Conservation (phyloP, 2,888 invertebrate genomes). For the Hermodice carunculata region DNA sequence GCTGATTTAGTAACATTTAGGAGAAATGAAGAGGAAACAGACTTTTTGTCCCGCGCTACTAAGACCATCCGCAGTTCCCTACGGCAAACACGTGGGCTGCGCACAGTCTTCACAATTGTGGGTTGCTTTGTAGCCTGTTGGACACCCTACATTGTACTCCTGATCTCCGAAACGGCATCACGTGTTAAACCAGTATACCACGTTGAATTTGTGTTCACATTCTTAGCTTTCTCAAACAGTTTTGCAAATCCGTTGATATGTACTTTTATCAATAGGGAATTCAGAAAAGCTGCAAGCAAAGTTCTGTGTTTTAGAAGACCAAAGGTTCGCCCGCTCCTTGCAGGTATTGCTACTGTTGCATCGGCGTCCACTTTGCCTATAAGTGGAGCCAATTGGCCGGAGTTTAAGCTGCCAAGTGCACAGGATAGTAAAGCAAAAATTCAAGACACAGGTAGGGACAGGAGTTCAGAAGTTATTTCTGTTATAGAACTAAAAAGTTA, state of each 20-base stretch:
- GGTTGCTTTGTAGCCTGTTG: conserved; percentile 3
- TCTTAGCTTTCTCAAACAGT: not conserved
- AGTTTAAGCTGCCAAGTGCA: no score
- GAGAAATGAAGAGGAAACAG: no score
- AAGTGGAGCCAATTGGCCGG: no score
- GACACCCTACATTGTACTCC: conserved; percentile 4
- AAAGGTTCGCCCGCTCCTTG: no score
- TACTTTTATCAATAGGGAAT: conserved; percentile 4
- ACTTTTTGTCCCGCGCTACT: not conserved
- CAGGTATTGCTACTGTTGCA: no score
- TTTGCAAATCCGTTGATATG: conserved; percentile 11
- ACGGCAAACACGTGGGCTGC: not conserved
- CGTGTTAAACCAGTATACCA: not conserved
- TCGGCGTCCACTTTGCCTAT: no score
- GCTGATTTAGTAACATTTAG: no score
- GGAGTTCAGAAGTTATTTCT: no score
- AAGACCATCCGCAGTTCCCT: not conserved
- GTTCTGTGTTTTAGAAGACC: no score
- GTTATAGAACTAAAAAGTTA: no score
- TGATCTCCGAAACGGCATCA: not conserved
- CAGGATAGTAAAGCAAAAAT: no score
- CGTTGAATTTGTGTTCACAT: conserved; percentile 9
- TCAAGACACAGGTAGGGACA: no score
- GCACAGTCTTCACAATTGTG: conserved; percentile 12
- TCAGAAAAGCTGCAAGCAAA: not conserved